These are phyloP conservation scores for Opisthograptis luteolata DNA, from an alignment of 2,888 invertebrate species.

Conservation along the genomic window DNA sequence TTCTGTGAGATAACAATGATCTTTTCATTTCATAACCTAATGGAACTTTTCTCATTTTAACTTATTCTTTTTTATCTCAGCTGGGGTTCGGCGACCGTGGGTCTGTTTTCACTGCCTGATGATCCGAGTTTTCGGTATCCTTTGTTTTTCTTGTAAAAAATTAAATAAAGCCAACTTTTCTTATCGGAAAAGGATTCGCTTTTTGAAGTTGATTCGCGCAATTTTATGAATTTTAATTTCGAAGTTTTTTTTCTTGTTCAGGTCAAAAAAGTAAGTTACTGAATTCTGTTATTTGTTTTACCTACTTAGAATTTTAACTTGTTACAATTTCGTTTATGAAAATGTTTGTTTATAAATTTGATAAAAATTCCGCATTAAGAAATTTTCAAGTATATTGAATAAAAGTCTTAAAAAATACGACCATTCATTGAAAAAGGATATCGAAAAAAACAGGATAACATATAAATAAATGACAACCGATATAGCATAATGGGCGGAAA, in stretches of 20 bases:
- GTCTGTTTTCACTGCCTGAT: constrained; percentile 55
- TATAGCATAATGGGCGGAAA: too few relatives aligned
- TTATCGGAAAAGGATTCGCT: constrained; percentile 12
- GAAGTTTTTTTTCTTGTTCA: not conserved
- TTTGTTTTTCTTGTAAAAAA: constrained; percentile 24
- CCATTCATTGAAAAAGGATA: too few relatives aligned
- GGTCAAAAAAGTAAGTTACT: not conserved
- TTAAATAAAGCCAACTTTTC: constrained; percentile 12
- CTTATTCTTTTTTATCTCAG: constrained; percentile 68
- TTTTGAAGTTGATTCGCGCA: constrained; percentile 4
- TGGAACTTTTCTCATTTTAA: constrained; percentile 80
- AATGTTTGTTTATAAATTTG: too few relatives aligned
- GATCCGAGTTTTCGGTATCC: constrained; percentile 45
- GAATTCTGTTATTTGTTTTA: too few relatives aligned
- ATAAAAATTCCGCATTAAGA: too few relatives aligned
- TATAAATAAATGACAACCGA: too few relatives aligned
- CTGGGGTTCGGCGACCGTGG: constrained; percentile 42
- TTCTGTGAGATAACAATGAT: constrained; percentile 67
- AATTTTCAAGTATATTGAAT: too few relatives aligned
- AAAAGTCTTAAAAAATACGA: too few relatives aligned
- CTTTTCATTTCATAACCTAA: constrained; percentile 78
- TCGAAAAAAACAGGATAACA: too few relatives aligned
- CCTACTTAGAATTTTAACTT: too few relatives aligned
- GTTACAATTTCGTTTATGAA: too few relatives aligned
- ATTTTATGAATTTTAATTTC: constrained; percentile 13